These are phyloP conservation scores for Parauchenoglanis ngamensis DNA, from an alignment of 2,797 vertebrate species.

Conservation along the genomic window DNA sequence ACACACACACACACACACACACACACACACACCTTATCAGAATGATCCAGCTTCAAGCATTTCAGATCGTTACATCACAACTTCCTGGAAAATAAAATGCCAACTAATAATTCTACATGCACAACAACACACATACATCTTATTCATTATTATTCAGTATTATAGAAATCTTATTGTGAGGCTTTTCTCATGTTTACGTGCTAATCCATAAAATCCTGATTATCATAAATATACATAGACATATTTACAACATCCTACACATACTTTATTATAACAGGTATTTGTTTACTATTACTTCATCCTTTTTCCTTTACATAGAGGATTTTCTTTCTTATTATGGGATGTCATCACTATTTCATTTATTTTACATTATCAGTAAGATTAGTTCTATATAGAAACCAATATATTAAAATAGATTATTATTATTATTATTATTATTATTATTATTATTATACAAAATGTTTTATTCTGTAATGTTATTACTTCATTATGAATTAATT, in stretches of 20 bases:
- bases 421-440: no score
- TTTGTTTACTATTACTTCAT: neutral
- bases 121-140: neutral
- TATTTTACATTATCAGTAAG: no score
- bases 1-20: slow-evolving; percentile 14
- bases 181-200: neutral
- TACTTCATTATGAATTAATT: no score
- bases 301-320: neutral
- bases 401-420: no score
- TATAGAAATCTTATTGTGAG: neutral
- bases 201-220: neutral
- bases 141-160: neutral
- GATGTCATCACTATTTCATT: no score
- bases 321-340: no score
- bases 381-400: no score
- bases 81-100: neutral
- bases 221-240: no score
- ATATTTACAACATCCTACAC: no score
- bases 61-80: neutral
- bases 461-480: no score
- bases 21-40: neutral
- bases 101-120: neutral
- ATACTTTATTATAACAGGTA: neutral
- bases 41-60: neutral
- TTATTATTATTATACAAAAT: no score